Evolutionary conservation across 2,113 vertebrate genomes (phyloP), one percentile per base, ranked within the genome.

Genomic region (Pelusios castaneus): DNA sequence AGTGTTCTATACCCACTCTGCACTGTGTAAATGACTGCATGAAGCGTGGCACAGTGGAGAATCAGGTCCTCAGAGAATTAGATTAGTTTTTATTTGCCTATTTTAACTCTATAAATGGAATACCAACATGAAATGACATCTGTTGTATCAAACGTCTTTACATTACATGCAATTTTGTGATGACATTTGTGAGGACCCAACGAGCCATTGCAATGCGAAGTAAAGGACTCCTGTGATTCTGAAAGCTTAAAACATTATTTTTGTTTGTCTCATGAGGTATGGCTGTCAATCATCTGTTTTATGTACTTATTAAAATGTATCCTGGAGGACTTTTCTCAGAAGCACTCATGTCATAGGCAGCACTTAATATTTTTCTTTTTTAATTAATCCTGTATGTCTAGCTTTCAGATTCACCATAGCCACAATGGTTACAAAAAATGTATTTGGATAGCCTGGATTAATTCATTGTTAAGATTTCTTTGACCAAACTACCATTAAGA

Each of bases 151-250:
- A 49, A 38, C 45, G 21, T 58, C 63, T 96, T 67, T 91, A 25
- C 89, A 95, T 91, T 84, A 41, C 54, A 25, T 21, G 54, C 31
- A 51, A 55, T 24, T 63, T 77, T 63, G 10, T 79, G 91, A 73
- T 92, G 90, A 84, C 38, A 79, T 93, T 85, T 85, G 85, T 79
- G 80, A 94, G 41, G n/a, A 13, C 91, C 91, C 41, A 91, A 77
- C 49, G 85, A 93, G 90, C 63, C 87, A 79, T 27, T 94, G 43
- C 43, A 87, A 3, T 80, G 34, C 86, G 87, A 77, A 93, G 60
- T 92, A 95, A 90, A 89, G 24, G 52, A 11, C 89, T 87, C 73
- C 87, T n/a, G 95, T 89, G 89, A 51, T 52, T 85, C 78, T 84
- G 60, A 87, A 90, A 91, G 84, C 56, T 80, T 41, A 87, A 8